phyloP scores from a whole-genome alignment of 2,113 vertebrate genomes.

The Psittacula cyanocephala region DNA sequence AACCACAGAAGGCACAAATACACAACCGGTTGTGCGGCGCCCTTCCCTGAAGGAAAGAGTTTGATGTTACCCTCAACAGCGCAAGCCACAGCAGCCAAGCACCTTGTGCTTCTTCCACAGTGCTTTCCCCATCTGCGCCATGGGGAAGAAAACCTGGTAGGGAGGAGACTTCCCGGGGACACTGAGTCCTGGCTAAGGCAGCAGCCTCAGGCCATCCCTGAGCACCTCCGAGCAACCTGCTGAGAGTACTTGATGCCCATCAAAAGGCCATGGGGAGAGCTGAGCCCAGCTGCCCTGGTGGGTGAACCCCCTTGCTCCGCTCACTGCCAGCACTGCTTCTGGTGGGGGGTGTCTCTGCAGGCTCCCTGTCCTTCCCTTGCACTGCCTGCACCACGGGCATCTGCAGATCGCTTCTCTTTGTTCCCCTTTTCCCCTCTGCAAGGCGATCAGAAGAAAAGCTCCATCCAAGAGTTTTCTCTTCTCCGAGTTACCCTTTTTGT shows the following conservation, averaged over 20 bases:
- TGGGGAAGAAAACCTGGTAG: neutral
- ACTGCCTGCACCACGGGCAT: neutral
- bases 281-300: neutral
- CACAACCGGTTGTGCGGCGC: neutral
- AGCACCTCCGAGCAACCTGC: neutral
- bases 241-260: neutral
- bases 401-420: neutral
- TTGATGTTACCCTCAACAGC: neutral
- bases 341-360: neutral
- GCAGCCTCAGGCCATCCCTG: neutral
- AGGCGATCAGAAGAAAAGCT: neutral
- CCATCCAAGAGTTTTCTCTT: neutral
- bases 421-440: neutral
- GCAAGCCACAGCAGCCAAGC: neutral
- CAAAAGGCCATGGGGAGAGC: neutral
- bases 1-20: neutral
- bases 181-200: neutral
- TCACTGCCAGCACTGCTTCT: neutral
- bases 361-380: neutral
- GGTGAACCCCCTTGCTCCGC: rapidly evolving
- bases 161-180: neutral
- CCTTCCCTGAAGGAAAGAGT: neutral
- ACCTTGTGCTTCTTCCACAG: neutral
- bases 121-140: rapidly evolving
- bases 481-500: neutral